Evolutionary conservation across 2,888 invertebrate genomes (phyloP), one percentile per base, ranked within the genome.

Genomic region (Molorchus minor): DNA sequence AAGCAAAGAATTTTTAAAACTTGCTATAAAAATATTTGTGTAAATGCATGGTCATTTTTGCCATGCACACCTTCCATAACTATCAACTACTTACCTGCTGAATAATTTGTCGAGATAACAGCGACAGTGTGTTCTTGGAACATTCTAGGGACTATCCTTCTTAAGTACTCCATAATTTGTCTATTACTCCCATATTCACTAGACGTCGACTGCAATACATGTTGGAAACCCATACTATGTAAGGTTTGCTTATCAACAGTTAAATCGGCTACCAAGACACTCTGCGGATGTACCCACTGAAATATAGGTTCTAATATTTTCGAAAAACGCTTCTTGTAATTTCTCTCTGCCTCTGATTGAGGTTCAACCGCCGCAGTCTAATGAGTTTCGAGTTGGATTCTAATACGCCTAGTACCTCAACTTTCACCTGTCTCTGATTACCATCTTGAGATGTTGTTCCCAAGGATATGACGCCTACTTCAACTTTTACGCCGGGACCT

Each of bases 101-200:
- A 71, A 95, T 93, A 77, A 94, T 92, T 79, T 91, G 91, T 43
- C 92, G 84, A 1, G 92, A 93, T 0, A 95, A 81, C 64, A 93
- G 77, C 7, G 93, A 92, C 4, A 94, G 79, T 0, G 94, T 94
- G 69, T 93, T 94, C 82, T n/a, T 94, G 91, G 81, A 94, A 95
- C 93, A 94, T 94, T 72, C 93, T 85, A 0, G 95, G 94, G 1
- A 94, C 93, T 52, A 93, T 91, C 63, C 91, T 85, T 21, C 93
- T 83, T 64, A 95, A 80, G 75, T 94, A 95, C 73, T 94, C 93
- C 94, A 95, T 94, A 4, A 94, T 90, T 53, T 74, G 73, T 44
- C 77, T 41, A 73, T 81, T 74, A 64, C 81, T 60, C n/a, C 55
- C 62, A 72, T 83, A 73, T 73, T 87, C 82, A 13, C 76, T 78